Evolutionary conservation across 2,797 vertebrate species (phyloP), one percentile per base, ranked within the genome.

Genomic region (Lycodopsis pacificus): DNA sequence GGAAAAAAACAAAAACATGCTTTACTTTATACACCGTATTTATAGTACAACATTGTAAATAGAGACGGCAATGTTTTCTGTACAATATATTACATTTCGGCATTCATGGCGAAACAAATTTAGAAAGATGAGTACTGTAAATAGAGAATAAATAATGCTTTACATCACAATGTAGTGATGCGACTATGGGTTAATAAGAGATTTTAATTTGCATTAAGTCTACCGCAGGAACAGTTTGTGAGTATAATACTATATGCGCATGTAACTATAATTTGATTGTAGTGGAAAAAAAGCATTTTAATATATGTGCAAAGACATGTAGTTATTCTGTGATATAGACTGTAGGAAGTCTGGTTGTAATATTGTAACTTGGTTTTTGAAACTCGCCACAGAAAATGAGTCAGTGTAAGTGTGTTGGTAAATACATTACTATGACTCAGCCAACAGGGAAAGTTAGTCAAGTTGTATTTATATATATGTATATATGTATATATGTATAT

Each of bases 371-470:
- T 49, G 13, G 6, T 30, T 73, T 56, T 49, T 34, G 32, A 67
- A 68, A 56, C 42, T 12, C 27, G 25, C 12, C 42, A 44, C 32
- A 51, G 49, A 65, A 30, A 72, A 56, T 44, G 48, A 78, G 30
- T 82, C 69, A 14, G 14, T 54, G 64, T 46, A 75, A 61, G 51
- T 71, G 48, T 61, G 42, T 46, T 77, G 56, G 53, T 76, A 77
- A 74, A 73, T 76, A 75, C 49, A 74, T 82, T 53, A 17, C 40
- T 9, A 57, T 88, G 84, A 85, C 66, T 90, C 84, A 89, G 73
- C 70, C 77, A 34, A 34, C 11, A 51, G 84, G 86, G 86, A 84
- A 80, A 84, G 76, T 64, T 59, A 61, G 65, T 80, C 66, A 74
- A 67, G 69, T 49, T 81, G 46, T 25, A 13, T 32, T 32, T 59